Evolutionary conservation across 2,888 invertebrate species (phyloP).

Genomic region (Rhopalosiphum nymphaeae): DNA sequence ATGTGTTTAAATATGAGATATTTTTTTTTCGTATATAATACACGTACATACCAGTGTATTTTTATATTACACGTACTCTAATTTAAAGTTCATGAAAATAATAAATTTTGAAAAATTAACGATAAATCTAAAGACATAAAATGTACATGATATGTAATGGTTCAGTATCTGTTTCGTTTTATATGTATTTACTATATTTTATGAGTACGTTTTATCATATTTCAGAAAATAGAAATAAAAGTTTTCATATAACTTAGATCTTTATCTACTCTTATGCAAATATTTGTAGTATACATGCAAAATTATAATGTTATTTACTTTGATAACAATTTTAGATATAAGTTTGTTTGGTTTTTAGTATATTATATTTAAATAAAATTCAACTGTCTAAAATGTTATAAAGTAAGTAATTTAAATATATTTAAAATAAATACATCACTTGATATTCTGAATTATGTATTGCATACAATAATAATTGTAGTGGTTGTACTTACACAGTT

Average conservation of each 20-base stretch:
- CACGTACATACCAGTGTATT: background rate
- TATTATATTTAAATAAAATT: background rate
- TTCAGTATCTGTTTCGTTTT: background rate
- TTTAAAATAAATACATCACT: too few species aligned
- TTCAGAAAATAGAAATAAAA: constrained; percentile 26
- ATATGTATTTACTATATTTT: background rate
- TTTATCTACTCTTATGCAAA: background rate
- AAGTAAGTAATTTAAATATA: background rate
- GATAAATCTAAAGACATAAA: constrained; percentile 2
- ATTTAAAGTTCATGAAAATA: background rate
- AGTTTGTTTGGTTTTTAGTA: background rate
- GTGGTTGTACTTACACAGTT: background rate
- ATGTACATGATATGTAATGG: background rate
- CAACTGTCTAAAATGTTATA: background rate
- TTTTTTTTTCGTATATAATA: background rate
- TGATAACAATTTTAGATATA: background rate
- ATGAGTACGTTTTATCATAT: background rate
- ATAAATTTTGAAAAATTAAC: background rate
- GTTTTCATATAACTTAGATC: constrained; percentile 24
- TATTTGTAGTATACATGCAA: constrained; percentile 9
- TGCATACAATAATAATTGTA: background rate
- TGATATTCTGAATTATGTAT: background rate
- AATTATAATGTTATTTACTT: constrained; percentile 4
- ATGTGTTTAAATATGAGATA: background rate
- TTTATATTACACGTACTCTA: background rate